Percentiles rank a stretch among this genome's conserved stretches.
phyloP scores from a whole-genome alignment of 2,113 vertebrate species.

The Sebastes schlegelii region DNA sequence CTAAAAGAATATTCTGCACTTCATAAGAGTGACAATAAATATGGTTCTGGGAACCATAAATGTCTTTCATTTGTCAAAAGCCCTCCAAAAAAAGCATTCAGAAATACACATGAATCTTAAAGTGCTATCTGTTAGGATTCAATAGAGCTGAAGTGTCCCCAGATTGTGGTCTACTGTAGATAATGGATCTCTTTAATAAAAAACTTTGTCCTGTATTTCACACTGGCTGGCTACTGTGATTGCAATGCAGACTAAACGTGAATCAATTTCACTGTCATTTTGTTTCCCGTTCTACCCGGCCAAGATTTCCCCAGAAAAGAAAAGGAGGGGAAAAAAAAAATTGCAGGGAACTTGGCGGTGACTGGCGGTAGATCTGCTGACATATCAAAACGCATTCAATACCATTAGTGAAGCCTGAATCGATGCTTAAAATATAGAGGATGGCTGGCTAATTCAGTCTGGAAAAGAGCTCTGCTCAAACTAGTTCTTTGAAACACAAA shows the following conservation, averaged over 20 bases:
- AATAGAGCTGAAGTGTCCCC: constrained; percentile 32
- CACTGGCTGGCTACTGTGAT: constrained; percentile 64
- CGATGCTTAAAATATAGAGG: constrained; percentile 42
- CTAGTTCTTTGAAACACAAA: background rate
- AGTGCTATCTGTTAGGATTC: constrained; percentile 39
- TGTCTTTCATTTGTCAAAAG: constrained; percentile 14
- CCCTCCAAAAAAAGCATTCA: background rate
- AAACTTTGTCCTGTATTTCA: constrained; percentile 53
- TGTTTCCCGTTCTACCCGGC: constrained; percentile 39
- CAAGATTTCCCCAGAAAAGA: constrained; percentile 37
- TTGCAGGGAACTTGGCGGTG: constrained; percentile 13
- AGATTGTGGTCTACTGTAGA: constrained; percentile 47
- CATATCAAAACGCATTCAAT: constrained; percentile 54
- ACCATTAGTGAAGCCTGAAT: constrained; percentile 60
- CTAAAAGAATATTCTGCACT: background rate
- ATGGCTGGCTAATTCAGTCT: constrained; percentile 37
- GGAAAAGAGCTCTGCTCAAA: constrained; percentile 27
- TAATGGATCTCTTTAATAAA: constrained; percentile 54
- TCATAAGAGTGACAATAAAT: constrained; percentile 2
- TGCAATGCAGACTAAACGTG: constrained; percentile 61
- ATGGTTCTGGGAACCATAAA: background rate
- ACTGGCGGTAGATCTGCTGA: constrained; percentile 52
- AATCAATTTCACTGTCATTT: constrained; percentile 65
- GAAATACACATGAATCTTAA: constrained; percentile 44
- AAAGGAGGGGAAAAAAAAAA: background rate